Conservation (phyloP, 2,888 invertebrate genomes). For the Ernsta delagoae region DNA sequence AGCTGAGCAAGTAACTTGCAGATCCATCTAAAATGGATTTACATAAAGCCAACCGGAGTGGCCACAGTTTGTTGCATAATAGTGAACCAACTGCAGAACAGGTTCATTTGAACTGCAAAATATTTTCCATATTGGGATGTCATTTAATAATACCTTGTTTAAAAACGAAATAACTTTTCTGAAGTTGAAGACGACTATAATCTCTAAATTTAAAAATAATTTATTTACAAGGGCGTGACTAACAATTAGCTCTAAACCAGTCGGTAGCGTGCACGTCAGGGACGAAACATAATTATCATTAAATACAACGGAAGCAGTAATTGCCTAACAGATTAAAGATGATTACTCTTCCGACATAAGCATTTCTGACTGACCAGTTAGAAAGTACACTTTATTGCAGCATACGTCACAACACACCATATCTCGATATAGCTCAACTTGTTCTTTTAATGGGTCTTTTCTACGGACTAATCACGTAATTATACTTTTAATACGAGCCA, state of each 20-base stretch:
- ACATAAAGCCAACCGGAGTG: slow-evolving; percentile 14
- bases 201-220: neutral
- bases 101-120: slow-evolving; percentile 24
- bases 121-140: slow-evolving; percentile 4
- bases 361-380: slow-evolving; percentile 17
- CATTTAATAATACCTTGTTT: too few species aligned
- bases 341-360: slow-evolving; percentile 21
- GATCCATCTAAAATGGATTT: slow-evolving; percentile 8
- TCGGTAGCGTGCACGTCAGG: slow-evolving; percentile 29
- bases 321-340: slow-evolving; percentile 31
- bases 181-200: neutral
- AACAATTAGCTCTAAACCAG: slow-evolving; percentile 9
- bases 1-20: slow-evolving; percentile 3
- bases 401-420: neutral
- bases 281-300: slow-evolving; percentile 28
- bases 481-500: neutral
- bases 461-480: slow-evolving; percentile 8
- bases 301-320: slow-evolving; percentile 28
- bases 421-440: neutral
- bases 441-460: slow-evolving; percentile 10
- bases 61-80: slow-evolving; percentile 23
- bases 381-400: slow-evolving; percentile 12
- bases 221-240: slow-evolving; percentile 23
- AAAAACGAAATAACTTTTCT: too few species aligned
- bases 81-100: slow-evolving; percentile 9